Base-by-base conservation (phyloP, 1,140 invertebrate species). In the Brachystomella parvula region DNA sequence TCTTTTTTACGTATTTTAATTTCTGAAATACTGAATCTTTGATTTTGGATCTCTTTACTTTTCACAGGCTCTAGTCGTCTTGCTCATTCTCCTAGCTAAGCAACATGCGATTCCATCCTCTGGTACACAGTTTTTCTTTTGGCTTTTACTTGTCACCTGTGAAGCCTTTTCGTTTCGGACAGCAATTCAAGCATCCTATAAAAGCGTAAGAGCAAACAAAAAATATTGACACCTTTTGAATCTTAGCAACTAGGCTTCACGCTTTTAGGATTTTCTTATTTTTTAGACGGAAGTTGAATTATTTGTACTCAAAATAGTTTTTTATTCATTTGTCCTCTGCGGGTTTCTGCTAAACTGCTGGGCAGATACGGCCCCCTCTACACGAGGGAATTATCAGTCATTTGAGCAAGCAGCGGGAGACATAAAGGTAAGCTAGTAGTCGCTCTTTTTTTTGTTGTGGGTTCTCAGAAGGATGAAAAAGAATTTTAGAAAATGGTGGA, bases 101-200 rank as follows among this genome's bases (percentile, higher is more conserved):
- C 89, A 87, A 77, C 83, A 84, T 81, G 93, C 93, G 29, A 81
- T 94, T 67, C 80, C 87, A 73, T 88, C 90, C n/a, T 96, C 93
- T 19, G 93, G 92, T 28, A 80, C 90, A 58, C 78, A 92, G 70
- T 94, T 94, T 76, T 78, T 91, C 49, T 96, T 94, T 79, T 96
- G 91, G 92, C 81, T 93, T 31, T 75, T 91, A 2, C 75, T 89
- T 49, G 77, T 81, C 2, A 17, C 94, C 31, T 86, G 83, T 69
- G 87, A 87, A 26, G 77, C 87, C 66, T 81, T 90, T 28, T 86
- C 87, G 73, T 88, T 89, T 73, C 82, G 89, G 72, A 85, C 3
- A 82, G 75, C 17, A 81, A 21, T 63, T 24, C 15, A 61, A 57
- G 49, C 12, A 15, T 3, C 44, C 31, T 30, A 21, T 31, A n/a